Evolutionary conservation across 2,113 vertebrate genomes (phyloP).

Genomic region (Mesitornis unicolor): DNA sequence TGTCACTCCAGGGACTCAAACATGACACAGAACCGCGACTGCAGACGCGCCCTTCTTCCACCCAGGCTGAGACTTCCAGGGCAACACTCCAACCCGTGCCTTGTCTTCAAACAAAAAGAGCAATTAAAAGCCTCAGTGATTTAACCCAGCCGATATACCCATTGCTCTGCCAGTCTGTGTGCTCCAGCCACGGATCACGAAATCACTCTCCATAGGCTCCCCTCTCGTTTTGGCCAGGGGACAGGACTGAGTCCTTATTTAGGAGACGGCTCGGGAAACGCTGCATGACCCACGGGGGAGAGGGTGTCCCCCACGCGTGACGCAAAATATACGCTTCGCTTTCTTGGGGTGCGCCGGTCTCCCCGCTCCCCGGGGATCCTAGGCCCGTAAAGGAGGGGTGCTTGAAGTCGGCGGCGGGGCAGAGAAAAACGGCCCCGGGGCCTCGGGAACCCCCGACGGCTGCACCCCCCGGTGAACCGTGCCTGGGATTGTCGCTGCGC

Average conservation of each 20-base stretch:
- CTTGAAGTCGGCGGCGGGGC: neutral
- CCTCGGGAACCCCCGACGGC: neutral
- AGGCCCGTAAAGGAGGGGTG: neutral
- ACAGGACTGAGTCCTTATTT: rapidly evolving
- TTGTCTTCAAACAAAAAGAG: neutral
- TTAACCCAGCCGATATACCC: rapidly evolving
- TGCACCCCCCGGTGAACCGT: too few relatives aligned
- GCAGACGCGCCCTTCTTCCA: neutral
- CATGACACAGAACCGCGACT: rapidly evolving
- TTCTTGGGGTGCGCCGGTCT: rapidly evolving
- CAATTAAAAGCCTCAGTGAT: rapidly evolving
- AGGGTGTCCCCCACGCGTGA: neutral
- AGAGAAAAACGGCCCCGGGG: too few relatives aligned
- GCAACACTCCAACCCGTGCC: neutral
- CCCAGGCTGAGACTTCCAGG: neutral
- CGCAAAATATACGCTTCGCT: neutral
- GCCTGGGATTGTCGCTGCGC: neutral
- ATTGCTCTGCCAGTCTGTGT: neutral
- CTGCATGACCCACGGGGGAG: neutral
- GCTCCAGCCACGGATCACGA: neutral
- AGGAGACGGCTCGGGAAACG: neutral
- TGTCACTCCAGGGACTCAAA: neutral
- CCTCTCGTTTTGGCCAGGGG: neutral
- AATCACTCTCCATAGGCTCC: rapidly evolving
- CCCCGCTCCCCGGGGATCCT: too few relatives aligned